Conservation (phyloP, 2,888 invertebrate genomes). For the Iphiclides podalirius region DNA sequence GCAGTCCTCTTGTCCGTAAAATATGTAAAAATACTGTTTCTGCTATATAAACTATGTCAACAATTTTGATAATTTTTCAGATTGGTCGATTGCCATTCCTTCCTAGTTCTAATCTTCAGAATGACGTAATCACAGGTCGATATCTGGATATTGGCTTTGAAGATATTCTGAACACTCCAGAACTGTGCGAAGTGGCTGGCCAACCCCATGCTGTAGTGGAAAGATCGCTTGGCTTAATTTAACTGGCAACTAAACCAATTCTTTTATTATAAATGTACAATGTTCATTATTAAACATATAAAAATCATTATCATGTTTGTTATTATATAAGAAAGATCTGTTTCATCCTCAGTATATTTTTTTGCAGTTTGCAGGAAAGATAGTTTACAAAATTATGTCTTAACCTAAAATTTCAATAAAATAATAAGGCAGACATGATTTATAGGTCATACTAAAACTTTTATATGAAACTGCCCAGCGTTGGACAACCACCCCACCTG, state of each 20-base stretch:
- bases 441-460: too few species aligned
- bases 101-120: slow-evolving; percentile 84
- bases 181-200: slow-evolving; percentile 86
- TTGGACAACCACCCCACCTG: too few species aligned
- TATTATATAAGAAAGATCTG: too few species aligned
- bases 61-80: slow-evolving; percentile 40
- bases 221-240: slow-evolving; percentile 83
- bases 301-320: neutral
- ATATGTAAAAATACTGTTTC: too few species aligned
- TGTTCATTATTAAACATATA: slow-evolving; percentile 17
- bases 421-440: too few species aligned
- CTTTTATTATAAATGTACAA: slow-evolving; percentile 15
- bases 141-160: slow-evolving; percentile 89
- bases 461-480: too few species aligned
- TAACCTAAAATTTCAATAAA: neutral
- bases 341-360: too few species aligned
- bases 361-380: too few species aligned
- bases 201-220: slow-evolving; percentile 93
- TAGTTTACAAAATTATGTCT: too few species aligned
- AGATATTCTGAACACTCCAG: slow-evolving; percentile 86
- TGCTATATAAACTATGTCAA: neutral
- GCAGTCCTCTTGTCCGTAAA: too few species aligned
- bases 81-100: slow-evolving; percentile 84
- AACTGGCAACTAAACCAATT: slow-evolving; percentile 31
- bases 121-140: slow-evolving; percentile 85